These are phyloP conservation scores for Platanista minor DNA, from an alignment of 2,113 vertebrate genomes.

Conservation along the genomic window DNA sequence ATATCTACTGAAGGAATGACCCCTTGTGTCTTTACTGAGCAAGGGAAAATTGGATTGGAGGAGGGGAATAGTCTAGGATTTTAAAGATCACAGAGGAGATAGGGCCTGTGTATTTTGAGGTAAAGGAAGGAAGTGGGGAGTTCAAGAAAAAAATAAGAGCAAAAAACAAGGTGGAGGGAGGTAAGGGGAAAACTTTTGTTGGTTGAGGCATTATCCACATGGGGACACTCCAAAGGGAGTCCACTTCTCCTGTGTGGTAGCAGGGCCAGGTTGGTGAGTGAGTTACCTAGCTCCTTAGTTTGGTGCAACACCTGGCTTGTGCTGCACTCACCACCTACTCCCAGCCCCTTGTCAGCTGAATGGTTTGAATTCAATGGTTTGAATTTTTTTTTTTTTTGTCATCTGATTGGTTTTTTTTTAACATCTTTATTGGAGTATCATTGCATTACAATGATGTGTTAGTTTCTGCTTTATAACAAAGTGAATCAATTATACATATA, in stretches of 20 bases:
- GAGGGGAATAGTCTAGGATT: not conserved
- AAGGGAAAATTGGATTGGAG: not conserved
- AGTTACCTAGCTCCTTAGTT: not conserved
- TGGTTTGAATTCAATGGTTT: not conserved
- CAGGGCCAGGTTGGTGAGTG: not conserved
- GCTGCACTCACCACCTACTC: not conserved
- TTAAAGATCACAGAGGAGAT: not conserved
- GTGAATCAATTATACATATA: too few species aligned
- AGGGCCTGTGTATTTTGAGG: not conserved
- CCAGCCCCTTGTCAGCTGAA: not conserved
- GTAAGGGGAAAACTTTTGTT: not conserved
- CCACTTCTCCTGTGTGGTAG: not conserved
- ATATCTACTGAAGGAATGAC: not conserved
- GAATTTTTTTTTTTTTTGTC: too few species aligned
- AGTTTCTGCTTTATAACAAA: too few species aligned
- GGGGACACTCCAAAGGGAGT: not conserved
- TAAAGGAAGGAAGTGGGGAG: not conserved
- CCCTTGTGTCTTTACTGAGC: not conserved
- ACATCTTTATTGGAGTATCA: too few species aligned
- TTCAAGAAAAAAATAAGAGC: not conserved
- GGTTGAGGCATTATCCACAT: not conserved
- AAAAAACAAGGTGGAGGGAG: not conserved
- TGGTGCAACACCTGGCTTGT: not conserved
- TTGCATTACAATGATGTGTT: too few species aligned
- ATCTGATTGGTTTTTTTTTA: too few species aligned